Base-by-base conservation (phyloP, 2,113 vertebrate species). In the Nannobrachium achirus region DNA sequence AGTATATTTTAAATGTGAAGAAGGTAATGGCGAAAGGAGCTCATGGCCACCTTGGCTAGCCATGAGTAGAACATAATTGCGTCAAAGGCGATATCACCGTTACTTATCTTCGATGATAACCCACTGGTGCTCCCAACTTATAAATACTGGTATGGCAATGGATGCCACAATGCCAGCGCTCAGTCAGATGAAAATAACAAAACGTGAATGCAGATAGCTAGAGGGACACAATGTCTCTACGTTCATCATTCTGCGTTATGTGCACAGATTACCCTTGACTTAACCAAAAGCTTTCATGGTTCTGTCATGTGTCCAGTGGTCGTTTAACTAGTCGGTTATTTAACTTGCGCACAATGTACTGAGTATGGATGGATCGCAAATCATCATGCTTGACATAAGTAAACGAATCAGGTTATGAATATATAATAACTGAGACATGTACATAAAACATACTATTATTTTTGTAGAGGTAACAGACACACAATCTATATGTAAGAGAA, bases 391-490 rank as follows among this genome's bases (percentile, higher is more conserved):
- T 53, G 20, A 40, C 64, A 53, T 25, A 57, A 70, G 38, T 8
- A 19, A 33, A 41, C 62, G 25, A 79, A 61, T 81, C 78, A 63
- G 76, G 70, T 74, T 66, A 33, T 20, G 20, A 48, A 48, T 42
- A 48, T 42, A 48, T 49, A 59, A 14, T 48, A 48, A 48, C 13
- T 5, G 13, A 61, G 10, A 53, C 4, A 16, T 19, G 9, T 52
- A 45, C 57, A 62, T n/a, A 13, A 40, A 38, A 49, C 16, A 11
- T 50, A 16, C 16, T 50, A 7, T 67, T 56, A 70, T 80, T 84
- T 77, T 78, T 78, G 8, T 82, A 75, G 62, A 56, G 41, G 76
- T 51, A 25, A 59, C 38, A 42, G 56, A 70, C 56, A 46, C 46
- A 16, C 25, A 55, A 18, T 70, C 3, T 55, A 64, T 55, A 5